A percentile compares a stretch with the other conserved stretches of the same genome.
phyloP scores from a whole-genome alignment of 2,113 vertebrate species.

The Hypomesus transpacificus region DNA sequence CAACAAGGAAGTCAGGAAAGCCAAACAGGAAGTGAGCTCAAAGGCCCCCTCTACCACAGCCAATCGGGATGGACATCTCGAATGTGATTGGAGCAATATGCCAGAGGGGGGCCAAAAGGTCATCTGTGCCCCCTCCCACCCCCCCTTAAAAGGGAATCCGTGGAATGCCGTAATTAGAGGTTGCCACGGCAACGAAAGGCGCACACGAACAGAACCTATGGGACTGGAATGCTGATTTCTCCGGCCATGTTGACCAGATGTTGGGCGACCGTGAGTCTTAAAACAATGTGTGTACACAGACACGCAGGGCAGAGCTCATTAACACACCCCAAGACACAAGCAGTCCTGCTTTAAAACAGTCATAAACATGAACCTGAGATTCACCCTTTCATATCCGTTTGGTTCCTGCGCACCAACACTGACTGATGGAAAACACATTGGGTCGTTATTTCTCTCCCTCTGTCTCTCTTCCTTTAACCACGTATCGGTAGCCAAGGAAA shows the following conservation, averaged over 20 bases:
- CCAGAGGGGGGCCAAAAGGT: constrained; percentile 38
- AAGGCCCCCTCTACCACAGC: constrained; percentile 10
- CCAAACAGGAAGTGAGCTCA: constrained; percentile 29
- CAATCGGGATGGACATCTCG: constrained; percentile 25
- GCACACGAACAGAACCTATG: constrained; percentile 50
- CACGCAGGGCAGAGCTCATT: constrained; percentile 35
- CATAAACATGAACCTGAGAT: constrained; percentile 23
- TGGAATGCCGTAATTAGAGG: constrained; percentile 62
- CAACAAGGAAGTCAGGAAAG: constrained; percentile 7
- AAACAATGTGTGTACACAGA: constrained; percentile 30
- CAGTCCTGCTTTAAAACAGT: constrained; percentile 18
- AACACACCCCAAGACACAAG: constrained; percentile 10
- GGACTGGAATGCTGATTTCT: constrained; percentile 53
- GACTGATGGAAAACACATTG: constrained; percentile 55
- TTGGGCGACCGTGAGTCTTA: constrained; percentile 33
- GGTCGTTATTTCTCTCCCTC: neutral
- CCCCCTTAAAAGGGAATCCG: constrained; percentile 47
- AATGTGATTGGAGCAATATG: constrained; percentile 30
- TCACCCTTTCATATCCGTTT: constrained; percentile 31
- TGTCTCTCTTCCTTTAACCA: constrained; percentile 26
- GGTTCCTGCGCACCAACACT: constrained; percentile 36
- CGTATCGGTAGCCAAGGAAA: constrained; percentile 22
- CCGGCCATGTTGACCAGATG: constrained; percentile 58
- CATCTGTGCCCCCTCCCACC: constrained; percentile 17
- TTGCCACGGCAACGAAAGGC: constrained; percentile 45